Evolutionary conservation across 2,888 invertebrate species (phyloP), one percentile per base, ranked within the genome.

Genomic region (Osmoderma eremita): DNA sequence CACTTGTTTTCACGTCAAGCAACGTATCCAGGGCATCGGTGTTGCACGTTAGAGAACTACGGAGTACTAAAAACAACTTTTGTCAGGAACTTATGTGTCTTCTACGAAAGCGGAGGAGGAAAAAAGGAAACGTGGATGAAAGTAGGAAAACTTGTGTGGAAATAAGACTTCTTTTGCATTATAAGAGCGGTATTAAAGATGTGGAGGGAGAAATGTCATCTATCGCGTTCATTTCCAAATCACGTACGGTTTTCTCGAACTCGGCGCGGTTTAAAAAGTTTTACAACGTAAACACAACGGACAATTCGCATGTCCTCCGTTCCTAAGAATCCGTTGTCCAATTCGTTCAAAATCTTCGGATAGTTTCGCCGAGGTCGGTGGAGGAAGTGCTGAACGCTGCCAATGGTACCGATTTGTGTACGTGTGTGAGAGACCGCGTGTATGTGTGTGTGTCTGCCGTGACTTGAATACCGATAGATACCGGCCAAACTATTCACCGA

Each of bases 381-480:
- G 69, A 75, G 72, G 76, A 76, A 77, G 73, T 78, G 78, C 78
- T 78, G 78, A 78, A 77, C 77, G 74, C 30, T 76, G 72, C 73
- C 73, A 73, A 18, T 72, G 75, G 73, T 74, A 75, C 72, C 72
- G 72, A 72, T 30, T 30, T 6, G 30, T 30, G 30, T 30, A 30
- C 10, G 30, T 30, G 30, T 30, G 30, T 10, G 30, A 30, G 30
- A 30, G 30, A 30, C 10, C 30, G 30, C 30, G 30, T 30, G 10
- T 30, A 30, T 30, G 30, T 30, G 10, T 30, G 30, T 10, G 75
- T 76, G 74, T 71, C 69, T 62, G 70, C 68, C 76, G 79, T 79
- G 79, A 77, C 74, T 71, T 67, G 78, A 79, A 77, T 78, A 71
- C 69, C 65, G 71, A 74, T 49, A 66, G 64, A 58, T 48, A 69